Base-by-base conservation (phyloP, 1,140 invertebrate genomes). In the Calephelis nemesis region DNA sequence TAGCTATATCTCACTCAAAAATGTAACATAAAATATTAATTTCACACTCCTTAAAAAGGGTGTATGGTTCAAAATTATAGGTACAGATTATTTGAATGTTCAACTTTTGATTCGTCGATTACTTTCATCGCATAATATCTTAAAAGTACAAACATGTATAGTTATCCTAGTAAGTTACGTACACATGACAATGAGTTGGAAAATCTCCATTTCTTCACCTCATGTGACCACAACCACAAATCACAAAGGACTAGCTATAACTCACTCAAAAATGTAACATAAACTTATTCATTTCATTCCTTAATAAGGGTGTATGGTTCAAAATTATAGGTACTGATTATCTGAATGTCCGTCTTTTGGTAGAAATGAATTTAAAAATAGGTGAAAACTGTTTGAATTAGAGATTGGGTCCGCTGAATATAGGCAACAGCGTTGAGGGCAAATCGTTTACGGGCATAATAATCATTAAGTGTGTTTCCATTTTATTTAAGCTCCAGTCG, bases 401-500 rank as follows among this genome's bases (percentile, higher is more conserved):
- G 76, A 81, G 79, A 77, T 78, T 78, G 80, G 77, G 77, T 74
- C 77, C 77, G 79, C 75, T 82, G 81, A 82, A 84, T 81, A 81
- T 78, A 74, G 84, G 80, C 75, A 58, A 76, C 69, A 81, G 76
- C 69, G 82, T 83, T 83, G 71, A 77, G 64, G 73, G 76, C 77
- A 74, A 87, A 88, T 73, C 85, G 84, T 88, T 90, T 88, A 87
- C 76, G 85, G 84, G 75, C 80, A 90, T 90, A 88, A 90, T 90
- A 88, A 90, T 90, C 86, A 88, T 88, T 90, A 90, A 90, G 85
- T 83, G 78, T 84, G 84, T 87, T 87, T 76, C 81, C 82, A 84
- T 87, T 87, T 88, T 85, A 87, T 90, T 40, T 88, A 78, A 82
- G 83, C 71, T 84, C 82, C 77, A 85, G 79, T 85, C 79, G 75